Evolutionary conservation across 2,888 invertebrate genomes (phyloP).

Genomic region (Gisinianus flammeolus): DNA sequence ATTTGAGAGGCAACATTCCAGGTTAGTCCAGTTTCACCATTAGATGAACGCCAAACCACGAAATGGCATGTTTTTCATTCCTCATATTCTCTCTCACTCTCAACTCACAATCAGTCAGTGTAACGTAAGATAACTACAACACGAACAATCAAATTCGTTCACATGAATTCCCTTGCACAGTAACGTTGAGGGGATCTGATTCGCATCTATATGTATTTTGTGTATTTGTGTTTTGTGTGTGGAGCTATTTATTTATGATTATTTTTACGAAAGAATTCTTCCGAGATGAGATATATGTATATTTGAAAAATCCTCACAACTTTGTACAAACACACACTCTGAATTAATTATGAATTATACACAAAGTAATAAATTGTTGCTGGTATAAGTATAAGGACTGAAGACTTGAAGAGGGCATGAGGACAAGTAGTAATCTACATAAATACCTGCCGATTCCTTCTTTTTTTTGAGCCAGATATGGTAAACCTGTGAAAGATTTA

Average conservation of each 20-base stretch:
- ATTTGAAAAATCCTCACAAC: no score
- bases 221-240: no score
- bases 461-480: constrained; percentile 9
- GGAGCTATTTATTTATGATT: no score
- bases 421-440: constrained; percentile 9
- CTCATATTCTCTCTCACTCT: no score
- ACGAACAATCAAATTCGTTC: no score
- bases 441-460: constrained; percentile 12
- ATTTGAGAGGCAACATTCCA: neutral
- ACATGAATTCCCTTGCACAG: neutral
- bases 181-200: neutral
- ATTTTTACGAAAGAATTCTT: no score
- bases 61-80: neutral
- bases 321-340: no score
- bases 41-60: neutral
- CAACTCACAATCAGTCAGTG: no score
- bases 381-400: constrained; percentile 1
- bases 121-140: no score
- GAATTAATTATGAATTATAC: neutral
- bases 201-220: no score
- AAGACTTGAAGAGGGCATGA: neutral
- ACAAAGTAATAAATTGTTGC: constrained; percentile 1
- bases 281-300: no score
- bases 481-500: constrained; percentile 14
- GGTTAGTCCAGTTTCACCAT: neutral